Percentiles rank a stretch among this genome's conserved stretches.
Conservation (phyloP, 2,888 invertebrate genomes). For the Dynastes hyllus region DNA sequence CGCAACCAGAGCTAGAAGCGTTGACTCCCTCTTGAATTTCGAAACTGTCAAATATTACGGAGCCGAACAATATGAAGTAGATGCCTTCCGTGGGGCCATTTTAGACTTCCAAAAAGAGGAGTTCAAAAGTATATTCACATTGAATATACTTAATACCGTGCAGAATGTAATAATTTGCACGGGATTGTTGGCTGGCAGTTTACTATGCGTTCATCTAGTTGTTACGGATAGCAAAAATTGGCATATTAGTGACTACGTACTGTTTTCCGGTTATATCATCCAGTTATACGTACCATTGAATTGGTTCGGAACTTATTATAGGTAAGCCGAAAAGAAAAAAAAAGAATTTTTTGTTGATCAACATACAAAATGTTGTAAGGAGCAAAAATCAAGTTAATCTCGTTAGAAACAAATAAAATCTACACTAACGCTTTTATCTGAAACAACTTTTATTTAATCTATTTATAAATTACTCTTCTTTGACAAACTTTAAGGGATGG, state of each 20-base stretch:
- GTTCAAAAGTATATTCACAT: constrained; percentile 88
- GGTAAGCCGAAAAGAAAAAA: constrained; percentile 72
- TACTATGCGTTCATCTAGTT: constrained; percentile 92
- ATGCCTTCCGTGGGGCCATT: constrained; percentile 89
- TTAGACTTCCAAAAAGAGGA: constrained; percentile 89
- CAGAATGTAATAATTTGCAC: constrained; percentile 93
- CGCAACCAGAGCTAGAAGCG: constrained; percentile 91
- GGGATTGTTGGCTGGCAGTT: constrained; percentile 89
- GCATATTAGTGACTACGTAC: constrained; percentile 95
- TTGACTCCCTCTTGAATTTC: constrained; percentile 97
- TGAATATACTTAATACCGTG: constrained; percentile 91
- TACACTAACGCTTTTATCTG: no score
- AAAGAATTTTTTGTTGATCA: constrained; percentile 1
- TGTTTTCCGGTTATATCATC: constrained; percentile 95
- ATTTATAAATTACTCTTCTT: no score
- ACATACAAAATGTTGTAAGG: no score
- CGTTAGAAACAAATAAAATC: no score
- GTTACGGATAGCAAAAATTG: constrained; percentile 76
- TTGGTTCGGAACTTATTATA: constrained; percentile 98
- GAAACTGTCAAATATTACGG: constrained; percentile 99
- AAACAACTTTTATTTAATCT: no score
- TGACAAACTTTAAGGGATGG: no score
- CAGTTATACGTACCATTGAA: constrained; percentile 97
- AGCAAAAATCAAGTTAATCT: no score
- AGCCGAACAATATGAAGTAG: constrained; percentile 93